phyloP scores from a whole-genome alignment of 2,797 vertebrate species.

The Geotria australis region DNA sequence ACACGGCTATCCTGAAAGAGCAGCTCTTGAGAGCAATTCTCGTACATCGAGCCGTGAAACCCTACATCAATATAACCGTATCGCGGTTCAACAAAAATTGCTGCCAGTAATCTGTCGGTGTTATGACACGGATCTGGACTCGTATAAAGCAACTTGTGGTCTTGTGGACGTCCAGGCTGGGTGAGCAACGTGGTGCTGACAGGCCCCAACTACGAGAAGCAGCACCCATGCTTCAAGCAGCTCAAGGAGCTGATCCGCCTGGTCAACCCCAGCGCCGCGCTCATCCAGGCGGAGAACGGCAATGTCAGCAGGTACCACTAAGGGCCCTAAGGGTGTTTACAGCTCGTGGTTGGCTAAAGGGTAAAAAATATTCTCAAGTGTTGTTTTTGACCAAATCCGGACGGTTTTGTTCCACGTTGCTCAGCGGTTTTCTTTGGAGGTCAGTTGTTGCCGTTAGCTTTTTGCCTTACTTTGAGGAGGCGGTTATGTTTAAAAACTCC shows the following conservation, averaged over 20 bases:
- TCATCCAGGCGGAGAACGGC: conserved; percentile 52
- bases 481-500: too few relatives aligned
- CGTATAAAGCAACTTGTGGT: too few relatives aligned
- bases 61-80: too few relatives aligned
- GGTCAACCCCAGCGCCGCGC: conserved; percentile 41
- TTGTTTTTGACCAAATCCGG: background rate
- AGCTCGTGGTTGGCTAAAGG: background rate
- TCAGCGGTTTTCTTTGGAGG: too few relatives aligned
- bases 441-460: too few relatives aligned
- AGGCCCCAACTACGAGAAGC: conserved; percentile 31
- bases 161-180: conserved; percentile 21
- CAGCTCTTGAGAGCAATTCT: too few relatives aligned
- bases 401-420: background rate
- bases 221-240: conserved; percentile 33
- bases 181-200: conserved; percentile 67
- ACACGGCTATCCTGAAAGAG: too few relatives aligned
- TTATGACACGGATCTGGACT: too few relatives aligned
- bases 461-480: too few relatives aligned
- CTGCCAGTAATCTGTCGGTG: too few relatives aligned
- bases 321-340: background rate
- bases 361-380: background rate
- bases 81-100: too few relatives aligned
- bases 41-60: too few relatives aligned
- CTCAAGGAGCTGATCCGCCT: conserved; percentile 55
- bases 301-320: conserved; percentile 37